phyloP scores from a whole-genome alignment of 2,888 invertebrate species.

The Pristionchus japonicus region DNA sequence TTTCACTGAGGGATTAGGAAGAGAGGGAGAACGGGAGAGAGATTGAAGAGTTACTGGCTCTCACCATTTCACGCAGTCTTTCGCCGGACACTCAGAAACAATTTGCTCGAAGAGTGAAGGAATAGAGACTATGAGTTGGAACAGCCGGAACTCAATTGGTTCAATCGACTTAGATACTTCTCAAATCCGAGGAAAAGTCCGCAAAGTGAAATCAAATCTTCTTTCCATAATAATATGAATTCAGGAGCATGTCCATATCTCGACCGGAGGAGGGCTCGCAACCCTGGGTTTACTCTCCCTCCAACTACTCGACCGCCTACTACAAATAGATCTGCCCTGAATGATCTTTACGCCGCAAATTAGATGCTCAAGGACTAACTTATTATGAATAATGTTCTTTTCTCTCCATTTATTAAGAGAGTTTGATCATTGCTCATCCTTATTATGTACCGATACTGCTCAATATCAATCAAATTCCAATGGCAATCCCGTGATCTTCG shows the following conservation, averaged over 20 bases:
- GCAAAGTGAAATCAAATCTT: background rate
- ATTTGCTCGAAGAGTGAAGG: background rate
- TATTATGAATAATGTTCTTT: too few relatives aligned
- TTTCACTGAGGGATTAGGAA: slow-evolving; percentile 13
- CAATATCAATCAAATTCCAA: background rate
- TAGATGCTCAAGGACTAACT: slow-evolving; percentile 28
- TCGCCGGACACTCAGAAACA: background rate
- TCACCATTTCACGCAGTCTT: background rate
- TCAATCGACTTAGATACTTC: background rate
- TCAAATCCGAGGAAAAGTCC: background rate
- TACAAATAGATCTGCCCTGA: slow-evolving; percentile 21
- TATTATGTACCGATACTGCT: slow-evolving; percentile 15
- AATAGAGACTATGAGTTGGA: background rate
- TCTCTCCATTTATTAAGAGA: too few relatives aligned
- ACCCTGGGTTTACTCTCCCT: slow-evolving; percentile 70
- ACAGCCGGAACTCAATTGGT: background rate
- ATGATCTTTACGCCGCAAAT: slow-evolving; percentile 29
- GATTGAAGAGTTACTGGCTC: background rate
- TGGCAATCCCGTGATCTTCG: slow-evolving; percentile 34
- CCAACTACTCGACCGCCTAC: slow-evolving; percentile 63
- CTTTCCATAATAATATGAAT: background rate
- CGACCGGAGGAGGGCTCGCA: slow-evolving; percentile 57
- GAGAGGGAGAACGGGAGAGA: slow-evolving; percentile 2
- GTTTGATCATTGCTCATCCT: too few relatives aligned
- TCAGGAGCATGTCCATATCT: slow-evolving; percentile 53